Evolutionary conservation across 2,888 invertebrate species (phyloP), one percentile per base, ranked within the genome.

Genomic region (Plagodis pulveraria): DNA sequence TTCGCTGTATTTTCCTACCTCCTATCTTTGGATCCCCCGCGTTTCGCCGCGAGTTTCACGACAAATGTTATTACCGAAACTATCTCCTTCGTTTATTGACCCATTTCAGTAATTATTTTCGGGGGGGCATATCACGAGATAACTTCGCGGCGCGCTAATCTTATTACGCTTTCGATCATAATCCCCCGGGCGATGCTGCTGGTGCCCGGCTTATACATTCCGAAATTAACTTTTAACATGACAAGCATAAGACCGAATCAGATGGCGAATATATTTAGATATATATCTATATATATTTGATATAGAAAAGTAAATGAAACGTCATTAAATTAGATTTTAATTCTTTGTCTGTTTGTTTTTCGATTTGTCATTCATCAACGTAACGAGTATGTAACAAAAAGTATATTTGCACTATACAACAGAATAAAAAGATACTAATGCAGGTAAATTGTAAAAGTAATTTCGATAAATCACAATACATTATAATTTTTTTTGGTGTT

Each of bases 1-100:
- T 42, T 60, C 47, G 32, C 58, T 58, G 50, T 9, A 2, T n/a
- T 12, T 40, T 12, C 44, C 35, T 34, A n/a, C 11, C 10, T 9
- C 7, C 32, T 45, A 0, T 56, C 36, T 11, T 50, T 22, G 12
- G 47, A 47, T 40, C 54, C 50, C 52, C 45, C 41, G n/a, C 69
- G 54, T 64, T 65, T 63, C 62, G 57, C 70, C 74, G 71, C 76
- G 78, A 77, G 81, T 81, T 79, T 80, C 80, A 74, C 81, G 81
- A 84, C 87, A 86, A 87, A 88, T 82, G 78, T 86, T 87, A 87
- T 88, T 88, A 85, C 81, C 73, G 82, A 78, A 84, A 86, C 85
- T 86, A 86, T 86, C 82, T 79, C 72, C 73, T 66, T 69, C 71
- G 76, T 80, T 80, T 84, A 84, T 85, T 84, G 85, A 86, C 83